phyloP scores from a whole-genome alignment of 2,888 invertebrate species.

The Panorpa germanica region DNA sequence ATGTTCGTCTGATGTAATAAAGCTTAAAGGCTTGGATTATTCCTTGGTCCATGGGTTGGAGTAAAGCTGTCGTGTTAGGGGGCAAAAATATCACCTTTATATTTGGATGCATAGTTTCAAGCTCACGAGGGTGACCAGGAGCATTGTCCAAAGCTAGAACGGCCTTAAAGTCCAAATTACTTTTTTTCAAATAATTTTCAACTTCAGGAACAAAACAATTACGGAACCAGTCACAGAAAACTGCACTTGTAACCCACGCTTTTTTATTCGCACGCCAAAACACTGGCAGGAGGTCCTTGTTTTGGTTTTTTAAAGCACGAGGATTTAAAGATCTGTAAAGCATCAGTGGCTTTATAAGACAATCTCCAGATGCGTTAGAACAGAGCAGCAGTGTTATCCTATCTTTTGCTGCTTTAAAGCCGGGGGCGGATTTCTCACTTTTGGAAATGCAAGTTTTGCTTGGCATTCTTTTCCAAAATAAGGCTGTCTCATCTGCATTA shows the following conservation, averaged over 20 bases:
- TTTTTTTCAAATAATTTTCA: conserved; percentile 12
- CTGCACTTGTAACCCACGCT: conserved; percentile 12
- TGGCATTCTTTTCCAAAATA: conserved; percentile 15
- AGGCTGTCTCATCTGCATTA: conserved; percentile 14
- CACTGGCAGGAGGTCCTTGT: conserved; percentile 11
- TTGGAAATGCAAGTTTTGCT: conserved; percentile 13
- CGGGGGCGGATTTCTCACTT: conserved; percentile 12
- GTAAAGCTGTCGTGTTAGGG: too few species aligned
- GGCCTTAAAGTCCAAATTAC: conserved; percentile 13
- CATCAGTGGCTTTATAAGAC: conserved; percentile 13
- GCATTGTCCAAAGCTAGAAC: conserved; percentile 14
- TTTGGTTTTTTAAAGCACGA: conserved; percentile 12
- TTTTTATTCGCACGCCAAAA: conserved; percentile 14
- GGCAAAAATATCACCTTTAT: too few species aligned
- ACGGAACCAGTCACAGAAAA: conserved; percentile 14
- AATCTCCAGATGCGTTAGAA: conserved; percentile 13
- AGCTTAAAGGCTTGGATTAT: too few species aligned
- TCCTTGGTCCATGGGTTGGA: too few species aligned
- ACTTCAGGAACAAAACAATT: conserved; percentile 13
- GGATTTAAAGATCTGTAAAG: conserved; percentile 14
- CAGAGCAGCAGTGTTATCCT: conserved; percentile 13
- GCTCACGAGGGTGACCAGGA: conserved; percentile 14
- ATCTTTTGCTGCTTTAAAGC: conserved; percentile 14
- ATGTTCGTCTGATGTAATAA: too few species aligned
- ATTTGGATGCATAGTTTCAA: too few species aligned